phyloP scores from a whole-genome alignment of 2,888 invertebrate species.

The Agrotis clavis region DNA sequence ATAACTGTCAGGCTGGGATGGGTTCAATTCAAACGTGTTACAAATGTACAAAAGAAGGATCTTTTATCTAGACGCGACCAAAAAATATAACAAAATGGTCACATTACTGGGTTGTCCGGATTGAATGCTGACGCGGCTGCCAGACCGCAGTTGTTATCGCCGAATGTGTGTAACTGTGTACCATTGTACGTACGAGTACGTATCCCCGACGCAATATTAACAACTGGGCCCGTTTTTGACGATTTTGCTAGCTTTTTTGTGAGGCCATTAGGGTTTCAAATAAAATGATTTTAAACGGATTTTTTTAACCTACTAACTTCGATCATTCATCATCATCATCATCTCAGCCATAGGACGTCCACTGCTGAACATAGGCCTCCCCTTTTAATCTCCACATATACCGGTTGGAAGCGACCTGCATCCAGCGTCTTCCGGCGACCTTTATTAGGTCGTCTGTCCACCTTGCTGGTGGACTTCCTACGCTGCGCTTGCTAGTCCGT shows the following conservation, averaged over 20 bases:
- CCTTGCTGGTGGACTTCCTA: too few relatives aligned
- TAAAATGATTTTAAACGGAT: conserved; percentile 5
- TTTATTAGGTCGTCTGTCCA: too few relatives aligned
- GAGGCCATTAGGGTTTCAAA: conserved; percentile 13
- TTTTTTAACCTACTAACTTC: too few relatives aligned
- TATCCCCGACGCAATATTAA: conserved; percentile 22
- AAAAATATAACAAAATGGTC: conserved; percentile 59
- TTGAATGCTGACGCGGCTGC: conserved; percentile 58
- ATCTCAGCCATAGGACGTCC: too few relatives aligned
- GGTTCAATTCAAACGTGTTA: conserved; percentile 25
- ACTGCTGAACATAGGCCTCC: too few relatives aligned
- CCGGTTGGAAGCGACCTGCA: too few relatives aligned
- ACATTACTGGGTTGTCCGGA: conserved; percentile 64
- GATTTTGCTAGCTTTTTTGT: conserved; percentile 27
- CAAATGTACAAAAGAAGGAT: conserved; percentile 32
- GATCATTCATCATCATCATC: too few relatives aligned
- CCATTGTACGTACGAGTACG: conserved; percentile 15
- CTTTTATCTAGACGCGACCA: conserved; percentile 35
- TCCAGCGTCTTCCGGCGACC: too few relatives aligned
- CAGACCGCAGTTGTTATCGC: conserved; percentile 57
- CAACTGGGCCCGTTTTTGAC: conserved; percentile 24
- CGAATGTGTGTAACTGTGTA: conserved; percentile 26
- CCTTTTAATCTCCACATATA: too few relatives aligned
- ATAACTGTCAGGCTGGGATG: conserved; percentile 21
- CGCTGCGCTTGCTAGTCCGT: too few relatives aligned